Evolutionary conservation across 2,797 vertebrate species (phyloP), one percentile per base, ranked within the genome.

Genomic region (Enteromius viviparus): DNA sequence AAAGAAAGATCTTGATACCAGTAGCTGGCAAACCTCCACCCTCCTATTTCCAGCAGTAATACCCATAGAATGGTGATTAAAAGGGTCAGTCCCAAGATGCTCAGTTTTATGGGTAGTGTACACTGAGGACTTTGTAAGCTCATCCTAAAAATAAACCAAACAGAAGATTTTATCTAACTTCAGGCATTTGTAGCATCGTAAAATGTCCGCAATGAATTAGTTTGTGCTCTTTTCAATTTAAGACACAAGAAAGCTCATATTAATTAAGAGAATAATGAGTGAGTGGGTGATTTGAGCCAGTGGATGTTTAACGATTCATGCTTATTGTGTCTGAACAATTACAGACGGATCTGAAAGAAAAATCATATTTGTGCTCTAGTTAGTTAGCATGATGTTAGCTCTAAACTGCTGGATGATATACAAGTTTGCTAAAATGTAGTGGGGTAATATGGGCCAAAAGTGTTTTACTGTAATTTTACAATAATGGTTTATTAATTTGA

Each of bases 1-100:
- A 87, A 90, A 26, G 92, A 92, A 65, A 94, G 91, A 78, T 93
- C 94, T 71, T 87, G 89, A 76, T 94, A 72, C 93, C 93, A 93
- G 0, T 91, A 93, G 55, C 93, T 93, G n/a, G 88, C 85, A 0
- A 80, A 85, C 0, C 85, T 81, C 11, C 75, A 85, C 47, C 2
- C 85, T 1, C 87, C 87, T 11, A 77, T 78, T 0, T 93, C 92
- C 87, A 88, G 92, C 75, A 93, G 94, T 11, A 93, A 85, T 14
- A 95, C 87, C 87, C 95, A 91, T 78, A 95, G 86, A 81, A 95
- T 89, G 83, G 95, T 72, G 76, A 96, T 11, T 80, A 95, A 94
- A 84, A 90, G 65, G 68, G 2, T 40, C 0, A 92, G 60, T 0
- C 90, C 92, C 1, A 90, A 90, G 86, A 94, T 19, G 29, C 92